Conservation (phyloP, 2,113 vertebrate species). For the Parotia lawesii region DNA sequence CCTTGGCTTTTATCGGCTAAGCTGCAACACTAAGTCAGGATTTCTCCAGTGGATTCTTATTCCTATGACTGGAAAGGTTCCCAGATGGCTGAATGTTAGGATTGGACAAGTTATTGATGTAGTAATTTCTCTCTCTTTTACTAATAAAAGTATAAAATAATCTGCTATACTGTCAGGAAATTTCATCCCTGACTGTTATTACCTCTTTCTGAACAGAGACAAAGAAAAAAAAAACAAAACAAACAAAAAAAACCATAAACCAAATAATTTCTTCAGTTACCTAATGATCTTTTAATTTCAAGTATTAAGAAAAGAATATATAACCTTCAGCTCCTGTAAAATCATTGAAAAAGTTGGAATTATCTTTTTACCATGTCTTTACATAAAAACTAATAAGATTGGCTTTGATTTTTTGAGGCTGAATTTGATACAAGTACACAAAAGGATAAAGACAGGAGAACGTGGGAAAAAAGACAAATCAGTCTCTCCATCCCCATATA, state of each 20-base stretch:
- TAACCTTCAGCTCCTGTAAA: neutral
- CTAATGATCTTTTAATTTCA: neutral
- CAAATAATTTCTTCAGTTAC: neutral
- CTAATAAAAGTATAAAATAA: neutral
- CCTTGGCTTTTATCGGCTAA: neutral
- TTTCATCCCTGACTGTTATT: neutral
- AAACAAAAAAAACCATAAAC: neutral
- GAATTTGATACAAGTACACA: neutral
- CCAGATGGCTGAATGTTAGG: neutral
- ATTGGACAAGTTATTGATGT: neutral
- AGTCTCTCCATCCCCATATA: neutral
- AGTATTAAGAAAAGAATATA: neutral
- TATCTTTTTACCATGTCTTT: neutral
- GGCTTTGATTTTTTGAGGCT: neutral
- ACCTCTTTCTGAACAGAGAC: neutral
- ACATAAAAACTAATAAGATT: neutral
- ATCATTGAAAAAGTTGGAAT: neutral
- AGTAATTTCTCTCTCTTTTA: neutral
- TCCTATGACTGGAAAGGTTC: neutral
- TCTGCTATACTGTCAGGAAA: neutral
- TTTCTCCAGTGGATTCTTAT: neutral
- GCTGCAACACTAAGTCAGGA: neutral
- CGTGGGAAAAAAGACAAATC: neutral
- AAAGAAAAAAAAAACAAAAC: too few relatives aligned
- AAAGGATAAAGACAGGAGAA: neutral